Percentiles rank a stretch among this genome's conserved stretches.
These are phyloP conservation scores for Molanna angustata DNA, from an alignment of 2,888 invertebrate genomes.

Conservation along the genomic window DNA sequence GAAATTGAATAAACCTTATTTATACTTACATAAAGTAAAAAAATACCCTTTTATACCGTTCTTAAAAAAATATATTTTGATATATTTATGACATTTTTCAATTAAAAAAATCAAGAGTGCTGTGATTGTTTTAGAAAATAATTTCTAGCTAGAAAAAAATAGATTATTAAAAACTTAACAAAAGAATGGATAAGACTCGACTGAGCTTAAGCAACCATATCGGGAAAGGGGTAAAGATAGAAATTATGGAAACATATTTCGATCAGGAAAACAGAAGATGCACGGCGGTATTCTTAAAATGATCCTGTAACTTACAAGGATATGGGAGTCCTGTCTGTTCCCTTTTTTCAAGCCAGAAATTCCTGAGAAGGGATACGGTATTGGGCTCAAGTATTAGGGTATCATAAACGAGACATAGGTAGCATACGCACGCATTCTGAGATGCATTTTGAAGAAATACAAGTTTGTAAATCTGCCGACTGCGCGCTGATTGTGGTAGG, in stretches of 20 bases:
- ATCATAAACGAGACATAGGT: conserved; percentile 15
- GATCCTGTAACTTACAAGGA: conserved; percentile 12
- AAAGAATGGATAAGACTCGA: too few species aligned
- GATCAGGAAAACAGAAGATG: conserved; percentile 23
- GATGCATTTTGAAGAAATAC: conserved; percentile 16
- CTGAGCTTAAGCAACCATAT: too few species aligned
- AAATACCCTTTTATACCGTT: too few species aligned
- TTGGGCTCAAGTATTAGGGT: conserved; percentile 31
- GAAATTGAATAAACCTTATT: too few species aligned
- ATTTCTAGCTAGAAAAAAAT: too few species aligned
- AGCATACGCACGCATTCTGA: conserved; percentile 13
- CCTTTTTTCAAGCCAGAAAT: conserved; percentile 24
- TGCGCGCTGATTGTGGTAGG: conserved; percentile 9
- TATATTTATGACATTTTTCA: too few species aligned
- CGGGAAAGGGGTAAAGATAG: conserved; percentile 18
- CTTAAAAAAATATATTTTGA: too few species aligned
- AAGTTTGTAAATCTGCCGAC: conserved; percentile 6
- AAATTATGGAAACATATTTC: conserved; percentile 30
- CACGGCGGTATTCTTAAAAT: conserved; percentile 6
- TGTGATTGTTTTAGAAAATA: too few species aligned
- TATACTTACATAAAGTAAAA: too few species aligned
- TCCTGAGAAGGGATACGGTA: conserved; percentile 32
- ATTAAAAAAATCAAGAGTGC: too few species aligned
- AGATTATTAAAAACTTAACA: too few species aligned
- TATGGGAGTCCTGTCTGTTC: conserved; percentile 23